phyloP scores from a whole-genome alignment of 2,113 vertebrate genomes.

The Hemiprocne comata region DNA sequence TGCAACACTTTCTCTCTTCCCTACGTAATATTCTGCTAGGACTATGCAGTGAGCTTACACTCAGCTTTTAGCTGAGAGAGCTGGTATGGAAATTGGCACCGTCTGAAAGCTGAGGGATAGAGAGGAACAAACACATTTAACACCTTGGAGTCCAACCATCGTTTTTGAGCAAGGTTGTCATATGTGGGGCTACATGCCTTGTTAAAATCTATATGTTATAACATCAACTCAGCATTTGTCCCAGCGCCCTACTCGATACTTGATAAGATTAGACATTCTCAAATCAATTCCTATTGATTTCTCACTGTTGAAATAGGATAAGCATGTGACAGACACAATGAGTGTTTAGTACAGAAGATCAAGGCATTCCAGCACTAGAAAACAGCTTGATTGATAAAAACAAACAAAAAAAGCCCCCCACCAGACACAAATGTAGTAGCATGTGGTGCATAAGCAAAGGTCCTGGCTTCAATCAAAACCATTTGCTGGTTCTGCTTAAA shows the following conservation, averaged over 20 bases:
- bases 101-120: neutral
- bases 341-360: constrained; percentile 40
- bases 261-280: constrained; percentile 76
- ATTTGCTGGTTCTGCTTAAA: neutral
- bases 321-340: constrained; percentile 59
- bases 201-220: constrained; percentile 49
- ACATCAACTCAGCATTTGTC: constrained; percentile 49
- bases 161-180: constrained; percentile 29
- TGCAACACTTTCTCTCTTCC: constrained; percentile 57
- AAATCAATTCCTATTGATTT: constrained; percentile 78
- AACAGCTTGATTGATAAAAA: neutral
- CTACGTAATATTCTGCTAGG: constrained; percentile 32
- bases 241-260: constrained; percentile 10
- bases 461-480: neutral
- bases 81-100: constrained; percentile 32
- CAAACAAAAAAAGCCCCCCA: neutral
- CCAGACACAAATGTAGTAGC: neutral
- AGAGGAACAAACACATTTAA: constrained; percentile 16
- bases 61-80: constrained; percentile 5
- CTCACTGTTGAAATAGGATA: constrained; percentile 62
- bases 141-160: constrained; percentile 14
- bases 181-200: neutral
- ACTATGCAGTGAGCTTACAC: constrained; percentile 7
- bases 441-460: neutral
- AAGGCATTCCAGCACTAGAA: constrained; percentile 33